A percentile compares a stretch with the other conserved stretches of the same genome.
phyloP scores from a whole-genome alignment of 1,140 invertebrate genomes.

The Tribolium madens region DNA sequence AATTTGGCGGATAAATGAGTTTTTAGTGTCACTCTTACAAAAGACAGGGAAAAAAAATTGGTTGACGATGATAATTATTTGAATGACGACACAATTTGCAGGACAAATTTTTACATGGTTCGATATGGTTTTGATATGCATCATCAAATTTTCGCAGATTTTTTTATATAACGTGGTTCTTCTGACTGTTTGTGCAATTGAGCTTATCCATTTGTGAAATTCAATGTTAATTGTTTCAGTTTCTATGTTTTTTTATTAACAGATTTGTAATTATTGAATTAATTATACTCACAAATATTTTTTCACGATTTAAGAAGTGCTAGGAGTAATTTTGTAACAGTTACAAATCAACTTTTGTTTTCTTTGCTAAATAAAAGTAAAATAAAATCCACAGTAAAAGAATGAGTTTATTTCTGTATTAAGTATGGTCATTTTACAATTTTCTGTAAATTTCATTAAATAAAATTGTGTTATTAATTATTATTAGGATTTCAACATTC shows the following conservation, averaged over 20 bases:
- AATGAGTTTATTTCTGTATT: no score
- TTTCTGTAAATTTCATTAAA: no score
- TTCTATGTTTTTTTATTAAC: neutral
- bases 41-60: neutral
- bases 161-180: neutral
- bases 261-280: neutral
- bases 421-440: no score
- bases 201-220: conserved; percentile 7
- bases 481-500: no score
- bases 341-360: no score
- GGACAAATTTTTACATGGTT: neutral
- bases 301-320: no score
- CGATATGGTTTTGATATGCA: neutral
- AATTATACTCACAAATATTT: no score
- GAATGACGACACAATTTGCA: neutral
- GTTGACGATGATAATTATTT: neutral
- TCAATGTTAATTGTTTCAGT: neutral
- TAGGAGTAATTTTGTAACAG: no score
- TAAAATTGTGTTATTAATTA: no score
- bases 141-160: neutral
- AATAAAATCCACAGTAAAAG: no score
- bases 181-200: neutral
- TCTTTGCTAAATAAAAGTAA: no score
- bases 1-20: conserved; percentile 27
- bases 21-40: conserved; percentile 9